phyloP scores from a whole-genome alignment of 2,797 vertebrate species.

The Scleropages formosus region DNA sequence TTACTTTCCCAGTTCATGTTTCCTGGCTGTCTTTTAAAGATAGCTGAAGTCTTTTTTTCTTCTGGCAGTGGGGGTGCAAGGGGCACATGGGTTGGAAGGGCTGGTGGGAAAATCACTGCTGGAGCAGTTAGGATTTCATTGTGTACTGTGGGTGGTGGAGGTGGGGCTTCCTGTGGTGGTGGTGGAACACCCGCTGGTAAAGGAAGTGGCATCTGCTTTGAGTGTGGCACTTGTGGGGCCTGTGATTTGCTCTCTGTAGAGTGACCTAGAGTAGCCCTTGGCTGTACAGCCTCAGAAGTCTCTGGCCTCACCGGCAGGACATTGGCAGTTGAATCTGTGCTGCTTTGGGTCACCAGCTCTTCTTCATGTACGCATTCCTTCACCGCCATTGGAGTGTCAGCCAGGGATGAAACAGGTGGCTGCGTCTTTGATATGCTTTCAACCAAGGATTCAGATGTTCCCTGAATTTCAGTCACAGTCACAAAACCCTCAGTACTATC shows the following conservation, averaged over 20 bases:
- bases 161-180: constrained; percentile 28
- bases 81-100: constrained; percentile 33
- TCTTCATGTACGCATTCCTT: constrained; percentile 12
- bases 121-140: constrained; percentile 25
- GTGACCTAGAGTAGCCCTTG: constrained; percentile 6
- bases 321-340: neutral
- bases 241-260: neutral
- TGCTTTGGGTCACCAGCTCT: constrained; percentile 14
- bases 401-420: constrained; percentile 11
- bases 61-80: constrained; percentile 43
- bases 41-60: constrained; percentile 57
- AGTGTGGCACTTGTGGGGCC: constrained; percentile 6
- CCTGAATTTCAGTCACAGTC: constrained; percentile 29
- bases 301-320: neutral
- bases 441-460: neutral
- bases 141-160: constrained; percentile 29
- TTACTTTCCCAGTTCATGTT: constrained; percentile 54
- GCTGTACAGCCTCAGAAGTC: neutral
- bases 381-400: neutral
- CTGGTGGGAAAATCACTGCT: constrained; percentile 38
- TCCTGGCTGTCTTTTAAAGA: constrained; percentile 64
- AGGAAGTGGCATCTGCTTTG: neutral
- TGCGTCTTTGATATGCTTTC: constrained; percentile 29
- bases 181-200: constrained; percentile 33
- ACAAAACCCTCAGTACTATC: constrained; percentile 40